Base-by-base conservation (phyloP, 2,888 invertebrate genomes). In the Mesorhabditis spiculigera region DNA sequence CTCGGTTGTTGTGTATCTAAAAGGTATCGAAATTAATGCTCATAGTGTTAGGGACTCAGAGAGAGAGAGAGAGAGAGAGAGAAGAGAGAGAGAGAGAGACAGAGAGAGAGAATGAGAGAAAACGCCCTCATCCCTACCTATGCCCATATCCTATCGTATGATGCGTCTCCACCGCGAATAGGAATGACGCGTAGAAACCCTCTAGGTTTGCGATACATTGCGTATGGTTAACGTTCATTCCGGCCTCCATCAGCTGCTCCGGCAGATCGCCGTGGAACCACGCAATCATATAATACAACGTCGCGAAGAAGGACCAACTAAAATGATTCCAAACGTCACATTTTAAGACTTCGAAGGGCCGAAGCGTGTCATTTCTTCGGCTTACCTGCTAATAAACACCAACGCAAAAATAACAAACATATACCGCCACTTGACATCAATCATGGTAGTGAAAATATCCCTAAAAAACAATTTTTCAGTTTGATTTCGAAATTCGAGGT, bases 401-500 rank as follows among this genome's bases (percentile, higher is more conserved):
- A 93, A 90, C 45, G 93, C 91, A 87, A 95, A 94, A 71, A 95
- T 91, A 75, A 94, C 89, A 78, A 95, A 90, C 80, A 94, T 95
- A 93, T 93, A 94, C 86, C 94, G 90, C 96, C 96, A 96, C 89
- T 93, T 93, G 45, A 93, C 92, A 88, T 95, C 94, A 79, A 95
- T 93, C 78, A 95, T 89, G 62, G 95, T 94, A 69, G 94, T 94
- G 89, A 94, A 95, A 84, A 95, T 92, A 86, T 95, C 95, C 44
- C 81, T 81, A n/a, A n/a, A n/a, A n/a, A 43, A 4, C 6, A 28
- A 28, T 28, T 28, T 28, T 28, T 28, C 28, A 28, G 28, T 28
- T 28, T 10, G 45, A 42, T n/a, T 67, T 50, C 43, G 58, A 62
- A 3, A 45, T 43, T 4, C 45, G n/a, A n/a, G n/a, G n/a, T 64